A percentile compares a stretch with the other conserved stretches of the same genome.
Conservation (phyloP, 2,113 vertebrate genomes). For the Saguinus midas region DNA sequence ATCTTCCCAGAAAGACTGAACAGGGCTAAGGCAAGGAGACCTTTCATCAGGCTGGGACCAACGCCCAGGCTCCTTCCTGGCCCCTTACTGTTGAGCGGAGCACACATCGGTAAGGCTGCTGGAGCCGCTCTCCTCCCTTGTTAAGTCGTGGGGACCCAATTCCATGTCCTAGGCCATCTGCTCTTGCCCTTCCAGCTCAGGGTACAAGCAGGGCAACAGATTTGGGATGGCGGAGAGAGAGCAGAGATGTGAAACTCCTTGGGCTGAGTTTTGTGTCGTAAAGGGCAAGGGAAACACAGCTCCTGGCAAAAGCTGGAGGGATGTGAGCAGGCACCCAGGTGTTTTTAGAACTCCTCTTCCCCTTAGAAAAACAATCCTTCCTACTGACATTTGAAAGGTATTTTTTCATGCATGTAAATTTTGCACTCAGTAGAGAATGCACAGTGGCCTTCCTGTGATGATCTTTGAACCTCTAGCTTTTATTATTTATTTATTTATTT, state of each 20-base stretch:
- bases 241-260: fast-evolving
- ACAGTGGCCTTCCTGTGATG: no score
- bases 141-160: not conserved
- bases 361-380: not conserved
- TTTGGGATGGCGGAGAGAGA: not conserved
- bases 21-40: fast-evolving
- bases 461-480: not conserved
- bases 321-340: fast-evolving
- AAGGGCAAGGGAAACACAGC: no score
- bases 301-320: no score
- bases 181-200: fast-evolving
- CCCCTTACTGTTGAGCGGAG: fast-evolving
- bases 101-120: fast-evolving
- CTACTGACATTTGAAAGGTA: fast-evolving
- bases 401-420: not conserved
- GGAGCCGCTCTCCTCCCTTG: not conserved
- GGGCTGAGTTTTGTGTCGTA: not conserved
- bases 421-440: fast-evolving
- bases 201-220: not conserved
- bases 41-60: not conserved
- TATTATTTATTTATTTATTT: no score
- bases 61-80: fast-evolving
- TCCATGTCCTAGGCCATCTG: no score
- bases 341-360: not conserved
- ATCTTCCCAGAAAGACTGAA: not conserved